Conservation (phyloP, 2,113 vertebrate genomes). For the Pitta sordida region DNA sequence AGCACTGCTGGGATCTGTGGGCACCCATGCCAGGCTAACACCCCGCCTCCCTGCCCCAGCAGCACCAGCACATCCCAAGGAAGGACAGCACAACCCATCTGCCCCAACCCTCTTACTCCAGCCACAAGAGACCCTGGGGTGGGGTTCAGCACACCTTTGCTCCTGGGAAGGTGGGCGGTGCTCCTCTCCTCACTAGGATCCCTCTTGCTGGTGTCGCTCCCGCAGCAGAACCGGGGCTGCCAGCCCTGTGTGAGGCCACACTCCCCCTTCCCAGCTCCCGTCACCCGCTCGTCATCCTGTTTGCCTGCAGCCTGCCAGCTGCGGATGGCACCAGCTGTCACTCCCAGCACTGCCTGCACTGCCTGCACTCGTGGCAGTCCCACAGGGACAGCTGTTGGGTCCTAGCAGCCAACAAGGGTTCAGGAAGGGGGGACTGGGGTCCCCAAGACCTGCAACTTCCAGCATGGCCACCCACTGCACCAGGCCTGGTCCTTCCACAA, state of each 20-base stretch:
- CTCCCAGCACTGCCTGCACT: constrained; percentile 51
- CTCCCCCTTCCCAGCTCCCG: background rate
- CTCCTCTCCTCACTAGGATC: background rate
- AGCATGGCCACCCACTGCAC: background rate
- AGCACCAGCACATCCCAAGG: accelerated
- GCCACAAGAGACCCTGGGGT: accelerated
- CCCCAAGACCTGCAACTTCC: background rate
- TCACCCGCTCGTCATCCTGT: constrained; percentile 22
- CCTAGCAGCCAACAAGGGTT: constrained; percentile 11
- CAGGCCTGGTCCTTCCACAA: background rate
- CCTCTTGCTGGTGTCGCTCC: background rate
- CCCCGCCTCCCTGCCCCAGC: accelerated
- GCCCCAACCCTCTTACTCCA: background rate
- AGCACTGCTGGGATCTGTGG: background rate
- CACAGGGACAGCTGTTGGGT: constrained; percentile 53
- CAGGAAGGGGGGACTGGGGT: accelerated
- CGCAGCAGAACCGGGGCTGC: background rate
- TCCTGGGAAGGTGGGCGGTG: background rate
- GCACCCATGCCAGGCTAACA: background rate
- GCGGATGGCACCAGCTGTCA: constrained; percentile 70
- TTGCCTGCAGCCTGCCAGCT: constrained; percentile 10
- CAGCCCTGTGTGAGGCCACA: background rate
- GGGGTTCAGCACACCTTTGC: background rate
- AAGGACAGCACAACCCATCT: background rate
- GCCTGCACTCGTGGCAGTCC: constrained; percentile 18